phyloP scores from a whole-genome alignment of 1,140 invertebrate genomes.

The Drosophila pseudoananassae region DNA sequence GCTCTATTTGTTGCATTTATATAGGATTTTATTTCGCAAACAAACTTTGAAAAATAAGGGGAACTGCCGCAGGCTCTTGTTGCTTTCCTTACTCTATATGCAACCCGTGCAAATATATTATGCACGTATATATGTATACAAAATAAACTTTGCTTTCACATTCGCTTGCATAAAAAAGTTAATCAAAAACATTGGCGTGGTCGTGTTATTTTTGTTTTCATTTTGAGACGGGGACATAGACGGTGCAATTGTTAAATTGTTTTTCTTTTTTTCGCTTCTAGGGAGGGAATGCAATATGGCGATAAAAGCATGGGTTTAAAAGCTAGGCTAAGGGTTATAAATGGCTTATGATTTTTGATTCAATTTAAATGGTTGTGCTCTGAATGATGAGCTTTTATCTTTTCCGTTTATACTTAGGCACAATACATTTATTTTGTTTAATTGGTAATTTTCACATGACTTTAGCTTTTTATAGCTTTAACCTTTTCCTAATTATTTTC shows the following conservation, averaged over 20 bases:
- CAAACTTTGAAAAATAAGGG: conserved; percentile 18
- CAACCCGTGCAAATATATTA: conserved; percentile 65
- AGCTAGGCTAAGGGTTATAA: conserved; percentile 65
- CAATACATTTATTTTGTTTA: conserved; percentile 76
- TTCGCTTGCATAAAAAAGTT: conserved; percentile 75
- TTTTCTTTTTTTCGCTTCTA: conserved; percentile 10
- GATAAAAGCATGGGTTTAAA: conserved; percentile 43
- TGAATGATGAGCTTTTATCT: conserved; percentile 31
- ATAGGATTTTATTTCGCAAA: conserved; percentile 27
- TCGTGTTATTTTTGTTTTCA: conserved; percentile 15
- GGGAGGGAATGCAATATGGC: conserved; percentile 9
- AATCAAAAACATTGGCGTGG: conserved; percentile 70
- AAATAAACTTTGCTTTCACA: conserved; percentile 80
- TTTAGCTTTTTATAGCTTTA: conserved; percentile 29
- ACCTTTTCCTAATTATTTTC: conserved; percentile 65
- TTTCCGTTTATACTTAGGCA: conserved; percentile 72
- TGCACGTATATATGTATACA: conserved; percentile 68
- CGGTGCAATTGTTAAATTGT: conserved; percentile 60
- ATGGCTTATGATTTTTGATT: conserved; percentile 57
- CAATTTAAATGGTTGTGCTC: conserved; percentile 41
- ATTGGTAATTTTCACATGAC: conserved; percentile 41
- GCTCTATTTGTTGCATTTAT: conserved; percentile 14
- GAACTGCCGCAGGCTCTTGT: conserved; percentile 29
- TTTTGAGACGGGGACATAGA: conserved; percentile 65
- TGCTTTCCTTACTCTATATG: conserved; percentile 35